Conservation (phyloP, 1,140 invertebrate species). For the Drosophila funebris region DNA sequence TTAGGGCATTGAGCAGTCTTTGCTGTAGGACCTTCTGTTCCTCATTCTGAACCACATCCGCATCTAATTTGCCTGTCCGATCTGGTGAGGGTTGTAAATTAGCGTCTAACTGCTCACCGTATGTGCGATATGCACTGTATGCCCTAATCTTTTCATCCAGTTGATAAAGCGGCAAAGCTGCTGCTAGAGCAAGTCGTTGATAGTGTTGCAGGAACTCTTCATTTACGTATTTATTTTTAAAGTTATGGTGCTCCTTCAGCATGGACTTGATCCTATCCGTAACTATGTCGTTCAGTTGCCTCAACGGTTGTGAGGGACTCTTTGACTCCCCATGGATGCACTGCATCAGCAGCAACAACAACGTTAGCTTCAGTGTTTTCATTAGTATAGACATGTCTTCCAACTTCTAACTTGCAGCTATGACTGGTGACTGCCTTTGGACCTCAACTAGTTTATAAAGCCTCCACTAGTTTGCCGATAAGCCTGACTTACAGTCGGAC, state of each 20-base stretch:
- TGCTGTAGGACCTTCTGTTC: not conserved
- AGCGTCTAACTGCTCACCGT: not conserved
- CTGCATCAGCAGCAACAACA: constrained; percentile 28
- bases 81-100: not conserved
- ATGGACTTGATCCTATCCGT: constrained; percentile 33
- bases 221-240: not conserved
- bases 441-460: constrained; percentile 17
- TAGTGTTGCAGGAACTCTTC: constrained; percentile 1
- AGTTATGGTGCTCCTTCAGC: not conserved
- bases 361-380: not conserved
- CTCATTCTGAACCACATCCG: not conserved
- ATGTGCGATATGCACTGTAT: constrained; percentile 21
- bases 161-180: constrained; percentile 15
- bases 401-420: not conserved
- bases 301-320: not conserved
- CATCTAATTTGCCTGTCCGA: not conserved
- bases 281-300: constrained; percentile 27
- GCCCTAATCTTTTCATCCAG: constrained; percentile 48
- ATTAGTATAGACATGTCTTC: constrained; percentile 17
- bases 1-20: not conserved
- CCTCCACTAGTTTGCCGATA: constrained; percentile 3
- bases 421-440: constrained; percentile 7
- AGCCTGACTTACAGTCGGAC: constrained; percentile 21
- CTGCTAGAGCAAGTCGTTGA: constrained; percentile 22
- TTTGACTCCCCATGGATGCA: not conserved